A percentile compares a stretch with the other conserved stretches of the same genome.
Conservation (phyloP, 2,113 vertebrate species). For the Malurus alboscapulatus region DNA sequence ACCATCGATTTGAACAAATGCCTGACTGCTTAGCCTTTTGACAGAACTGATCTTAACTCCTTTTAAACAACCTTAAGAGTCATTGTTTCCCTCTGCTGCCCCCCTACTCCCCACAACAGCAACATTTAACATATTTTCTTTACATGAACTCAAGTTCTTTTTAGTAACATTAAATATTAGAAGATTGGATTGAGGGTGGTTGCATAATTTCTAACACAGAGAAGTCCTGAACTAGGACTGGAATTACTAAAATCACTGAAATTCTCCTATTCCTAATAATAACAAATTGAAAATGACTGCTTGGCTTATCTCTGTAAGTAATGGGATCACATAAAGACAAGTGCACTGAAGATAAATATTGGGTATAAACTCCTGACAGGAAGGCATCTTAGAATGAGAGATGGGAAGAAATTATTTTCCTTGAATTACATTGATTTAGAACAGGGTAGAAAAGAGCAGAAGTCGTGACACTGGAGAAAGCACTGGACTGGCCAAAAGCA, state of each 20-base stretch:
- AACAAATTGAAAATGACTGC: conserved; percentile 48
- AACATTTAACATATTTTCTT: not conserved
- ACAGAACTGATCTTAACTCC: not conserved
- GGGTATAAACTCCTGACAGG: conserved; percentile 40
- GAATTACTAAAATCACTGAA: conserved; percentile 10
- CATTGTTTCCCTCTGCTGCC: not conserved
- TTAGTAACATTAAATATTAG: not conserved
- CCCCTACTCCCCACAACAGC: fast-evolving
- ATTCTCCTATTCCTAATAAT: conserved; percentile 21
- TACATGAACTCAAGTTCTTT: not conserved
- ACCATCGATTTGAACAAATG: not conserved
- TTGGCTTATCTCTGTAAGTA: conserved; percentile 46
- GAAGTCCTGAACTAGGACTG: not conserved
- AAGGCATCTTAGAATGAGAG: conserved; percentile 18
- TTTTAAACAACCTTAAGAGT: not conserved
- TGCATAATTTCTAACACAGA: not conserved
- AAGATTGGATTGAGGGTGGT: not conserved
- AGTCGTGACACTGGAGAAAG: not conserved
- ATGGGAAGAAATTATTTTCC: conserved; percentile 10
- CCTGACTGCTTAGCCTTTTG: not conserved
- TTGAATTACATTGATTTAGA: conserved; percentile 5
- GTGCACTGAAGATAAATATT: conserved; percentile 50
- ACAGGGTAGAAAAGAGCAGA: not conserved
- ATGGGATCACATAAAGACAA: conserved; percentile 53
- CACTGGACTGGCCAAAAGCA: not conserved